Evolutionary conservation across 2,888 invertebrate genomes (phyloP), one percentile per base, ranked within the genome.

Genomic region (Tiliacea aurago): DNA sequence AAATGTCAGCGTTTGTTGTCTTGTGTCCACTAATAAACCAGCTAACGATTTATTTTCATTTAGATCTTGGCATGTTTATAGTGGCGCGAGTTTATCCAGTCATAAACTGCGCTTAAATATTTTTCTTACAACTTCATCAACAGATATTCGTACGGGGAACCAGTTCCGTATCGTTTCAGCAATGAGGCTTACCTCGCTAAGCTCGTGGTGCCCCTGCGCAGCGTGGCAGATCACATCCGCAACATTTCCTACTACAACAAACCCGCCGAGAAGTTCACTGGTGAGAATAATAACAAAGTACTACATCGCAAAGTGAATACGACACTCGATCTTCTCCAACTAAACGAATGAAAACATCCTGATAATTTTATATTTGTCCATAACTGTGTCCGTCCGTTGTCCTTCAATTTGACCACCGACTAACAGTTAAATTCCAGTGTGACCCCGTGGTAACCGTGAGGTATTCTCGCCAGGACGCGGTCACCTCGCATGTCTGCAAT

Each of bases 401-500:
- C 73, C 82, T 86, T 80, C 86, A 81, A 84, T 89, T 88, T 89
- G 78, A 84, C 84, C 82, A 90, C 92, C 91, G 86, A 92, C 93
- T 94, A 95, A 94, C 94, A 92, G 90, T 92, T 89, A 86, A 89
- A 83, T 92, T 92, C 92, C 89, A 91, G 94, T 92, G 93, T 94
- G 93, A 89, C 94, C 90, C 93, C 87, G 91, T 94, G 92, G 81
- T 95, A 95, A 95, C 93, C 90, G 83, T 92, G 93, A 93, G 94
- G 94, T 95, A 93, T 95, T 94, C 91, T 95, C 93, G 90, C 91
- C 95, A 98, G 98, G 98, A 94, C 97, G 97, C 93, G 98, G 98
- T 88, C 97, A 98, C 96, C 97, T 98, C 95, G 97, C 99, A 87
- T 98, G 98, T 95, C 97, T 98, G 92, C 97, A 98, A 92, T 98